A percentile compares a stretch with the other conserved stretches of the same genome.
These are phyloP conservation scores for Gadus macrocephalus DNA, from an alignment of 2,113 vertebrate species.

Conservation along the genomic window DNA sequence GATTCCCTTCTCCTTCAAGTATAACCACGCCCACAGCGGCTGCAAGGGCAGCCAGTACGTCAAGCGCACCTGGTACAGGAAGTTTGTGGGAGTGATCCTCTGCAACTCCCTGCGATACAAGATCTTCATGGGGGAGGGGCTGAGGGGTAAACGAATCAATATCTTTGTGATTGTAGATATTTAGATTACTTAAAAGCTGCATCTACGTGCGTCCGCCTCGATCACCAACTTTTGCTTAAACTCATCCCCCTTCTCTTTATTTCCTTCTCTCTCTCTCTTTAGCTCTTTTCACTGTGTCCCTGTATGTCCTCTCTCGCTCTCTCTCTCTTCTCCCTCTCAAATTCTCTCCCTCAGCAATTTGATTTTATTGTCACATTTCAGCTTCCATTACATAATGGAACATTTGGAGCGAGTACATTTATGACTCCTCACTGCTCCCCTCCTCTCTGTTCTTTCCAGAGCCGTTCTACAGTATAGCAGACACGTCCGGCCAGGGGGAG, in stretches of 20 bases:
- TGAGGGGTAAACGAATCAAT: conserved; percentile 77
- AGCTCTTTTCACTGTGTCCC: too few relatives aligned
- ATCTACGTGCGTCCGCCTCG: not conserved
- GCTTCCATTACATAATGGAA: conserved; percentile 4
- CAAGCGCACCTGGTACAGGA: conserved; percentile 95
- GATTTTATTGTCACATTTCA: conserved; percentile 1
- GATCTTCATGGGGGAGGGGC: conserved; percentile 94
- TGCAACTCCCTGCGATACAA: conserved; percentile 98
- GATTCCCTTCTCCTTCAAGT: conserved; percentile 92
- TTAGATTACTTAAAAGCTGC: not conserved
- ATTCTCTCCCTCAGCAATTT: not conserved
- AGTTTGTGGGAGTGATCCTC: conserved; percentile 95
- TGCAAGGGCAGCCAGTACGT: conserved; percentile 94
- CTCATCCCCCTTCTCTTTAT: not conserved
- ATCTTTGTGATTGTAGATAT: not conserved
- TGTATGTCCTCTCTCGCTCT: not conserved
- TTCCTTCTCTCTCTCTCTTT: not conserved
- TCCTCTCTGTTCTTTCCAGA: conserved; percentile 65
- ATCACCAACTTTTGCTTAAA: not conserved
- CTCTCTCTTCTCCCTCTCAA: not conserved
- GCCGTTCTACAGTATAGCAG: conserved; percentile 91
- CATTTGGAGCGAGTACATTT: not conserved
- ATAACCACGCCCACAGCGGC: conserved; percentile 82
- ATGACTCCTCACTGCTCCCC: not conserved
- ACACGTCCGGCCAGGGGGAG: conserved; percentile 90